Evolutionary conservation across 2,797 vertebrate genomes (phyloP), one percentile per base, ranked within the genome.

Genomic region (Scarus forsteni): DNA sequence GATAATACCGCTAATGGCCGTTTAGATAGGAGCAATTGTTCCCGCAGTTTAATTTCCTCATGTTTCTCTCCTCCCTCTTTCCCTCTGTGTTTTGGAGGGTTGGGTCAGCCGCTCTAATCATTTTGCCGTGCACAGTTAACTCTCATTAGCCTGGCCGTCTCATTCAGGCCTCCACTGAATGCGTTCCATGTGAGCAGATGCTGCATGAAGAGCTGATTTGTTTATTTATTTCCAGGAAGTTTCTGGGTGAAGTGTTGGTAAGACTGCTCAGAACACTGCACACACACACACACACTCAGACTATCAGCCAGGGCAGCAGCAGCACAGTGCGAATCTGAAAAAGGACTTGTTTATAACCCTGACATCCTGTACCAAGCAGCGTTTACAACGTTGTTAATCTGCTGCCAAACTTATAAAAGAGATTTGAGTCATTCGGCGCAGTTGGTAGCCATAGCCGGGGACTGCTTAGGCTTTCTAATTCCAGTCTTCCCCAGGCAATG

Each of bases 171-270:
- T 77, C 50, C 73, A 85, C 77, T 90, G 81, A 90, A 88, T 68
- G 75, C 5, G 35, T 87, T 92, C 90, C 89, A 91, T 90, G 64
- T 62, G 77, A 90, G 84, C 91, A 91, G 89, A 89, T 90, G 89
- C 89, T 88, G 82, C 81, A 75, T 75, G 78, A 85, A 83, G 75
- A 87, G 84, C 68, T 72, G 10, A 76, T 83, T 90, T 91, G 80
- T 91, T 90, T 90, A 80, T 89, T 90, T 89, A 80, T 89, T 86
- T 88, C 75, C 83, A 73, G 73, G 66, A 89, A 83, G 74, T 88
- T 89, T 84, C 77, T 70, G 73, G 65, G 55, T 77, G 73, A 82
- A 82, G 81, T 81, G 76, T 87, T 67, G 82, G 72, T 46, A 46
- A 60, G 80, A 88, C 77, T 71, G 58, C 71, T 82, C 51, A 83